phyloP scores from a whole-genome alignment of 2,888 invertebrate genomes.

The Sphinx pinastri region DNA sequence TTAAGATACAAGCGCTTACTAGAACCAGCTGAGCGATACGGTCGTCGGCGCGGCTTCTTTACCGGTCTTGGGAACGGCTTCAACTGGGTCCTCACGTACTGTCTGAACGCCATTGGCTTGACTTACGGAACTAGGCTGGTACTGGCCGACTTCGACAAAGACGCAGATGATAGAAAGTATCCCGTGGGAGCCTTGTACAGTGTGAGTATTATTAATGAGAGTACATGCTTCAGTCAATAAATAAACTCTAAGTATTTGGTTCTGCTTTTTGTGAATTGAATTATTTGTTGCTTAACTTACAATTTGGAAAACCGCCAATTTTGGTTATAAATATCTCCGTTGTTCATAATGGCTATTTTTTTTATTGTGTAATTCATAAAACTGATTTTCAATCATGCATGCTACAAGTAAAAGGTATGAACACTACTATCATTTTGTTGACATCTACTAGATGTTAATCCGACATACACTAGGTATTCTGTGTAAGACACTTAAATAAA shows the following conservation, averaged over 20 bases:
- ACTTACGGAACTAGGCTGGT: slow-evolving; percentile 90
- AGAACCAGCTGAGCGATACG: slow-evolving; percentile 85
- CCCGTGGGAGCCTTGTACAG: slow-evolving; percentile 88
- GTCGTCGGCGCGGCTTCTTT: slow-evolving; percentile 86
- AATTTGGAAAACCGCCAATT: neutral
- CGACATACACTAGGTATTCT: too few relatives aligned
- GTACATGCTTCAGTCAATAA: too few relatives aligned
- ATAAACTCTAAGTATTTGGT: neutral
- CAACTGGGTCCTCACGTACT: slow-evolving; percentile 90
- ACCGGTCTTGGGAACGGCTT: slow-evolving; percentile 88
- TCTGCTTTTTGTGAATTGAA: neutral
- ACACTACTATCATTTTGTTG: too few relatives aligned
- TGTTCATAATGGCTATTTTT: too few relatives aligned
- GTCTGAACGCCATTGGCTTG: slow-evolving; percentile 89
- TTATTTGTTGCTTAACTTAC: neutral
- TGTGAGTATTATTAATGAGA: slow-evolving; percentile 70
- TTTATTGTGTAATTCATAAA: too few relatives aligned
- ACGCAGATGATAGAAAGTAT: slow-evolving; percentile 84
- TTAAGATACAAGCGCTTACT: slow-evolving; percentile 81
- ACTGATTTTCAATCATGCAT: too few relatives aligned
- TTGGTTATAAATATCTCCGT: neutral
- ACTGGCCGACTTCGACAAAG: slow-evolving; percentile 83
- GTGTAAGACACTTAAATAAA: too few relatives aligned
- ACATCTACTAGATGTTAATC: too few relatives aligned
- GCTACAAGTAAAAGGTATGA: too few relatives aligned